These are phyloP conservation scores for Macrophya alboannulata DNA, from an alignment of 2,888 invertebrate species.

Conservation along the genomic window DNA sequence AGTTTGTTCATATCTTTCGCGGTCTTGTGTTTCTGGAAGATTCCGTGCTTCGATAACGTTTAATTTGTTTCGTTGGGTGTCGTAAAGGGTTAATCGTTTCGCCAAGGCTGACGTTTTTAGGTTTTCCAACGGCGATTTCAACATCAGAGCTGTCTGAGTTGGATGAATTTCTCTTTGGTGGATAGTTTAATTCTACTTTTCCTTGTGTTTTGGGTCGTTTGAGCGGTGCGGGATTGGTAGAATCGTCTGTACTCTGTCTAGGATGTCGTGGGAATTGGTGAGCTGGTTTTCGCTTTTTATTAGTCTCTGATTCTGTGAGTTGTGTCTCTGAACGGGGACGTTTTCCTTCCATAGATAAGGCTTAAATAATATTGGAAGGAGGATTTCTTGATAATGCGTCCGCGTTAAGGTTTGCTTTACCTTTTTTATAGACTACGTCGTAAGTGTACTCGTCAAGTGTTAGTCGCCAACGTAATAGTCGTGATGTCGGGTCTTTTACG, in stretches of 20 bases:
- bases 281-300: too few relatives aligned
- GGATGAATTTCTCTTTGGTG: not conserved
- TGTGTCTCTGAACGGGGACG: too few relatives aligned
- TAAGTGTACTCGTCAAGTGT: conserved; percentile 69
- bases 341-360: too few relatives aligned
- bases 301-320: too few relatives aligned
- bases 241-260: not conserved
- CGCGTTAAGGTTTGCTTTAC: too few relatives aligned
- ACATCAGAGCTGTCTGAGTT: not conserved
- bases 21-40: not conserved
- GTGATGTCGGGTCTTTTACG: conserved; percentile 67
- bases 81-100: conserved; percentile 9
- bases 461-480: conserved; percentile 68
- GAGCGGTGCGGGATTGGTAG: not conserved
- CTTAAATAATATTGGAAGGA: too few relatives aligned
- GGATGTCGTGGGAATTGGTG: too few relatives aligned
- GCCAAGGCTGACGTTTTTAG: not conserved
- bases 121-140: too few relatives aligned
- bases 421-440: too few relatives aligned
- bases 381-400: too few relatives aligned
- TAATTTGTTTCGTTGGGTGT: not conserved
- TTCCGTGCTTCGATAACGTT: not conserved
- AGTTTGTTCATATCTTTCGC: not conserved
- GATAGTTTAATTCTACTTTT: not conserved
- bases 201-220: not conserved